Percentiles rank a stretch among this genome's conserved stretches.
Evolutionary conservation across 2,888 invertebrate species (phyloP).

Genomic region (Cerastis leucographa): DNA sequence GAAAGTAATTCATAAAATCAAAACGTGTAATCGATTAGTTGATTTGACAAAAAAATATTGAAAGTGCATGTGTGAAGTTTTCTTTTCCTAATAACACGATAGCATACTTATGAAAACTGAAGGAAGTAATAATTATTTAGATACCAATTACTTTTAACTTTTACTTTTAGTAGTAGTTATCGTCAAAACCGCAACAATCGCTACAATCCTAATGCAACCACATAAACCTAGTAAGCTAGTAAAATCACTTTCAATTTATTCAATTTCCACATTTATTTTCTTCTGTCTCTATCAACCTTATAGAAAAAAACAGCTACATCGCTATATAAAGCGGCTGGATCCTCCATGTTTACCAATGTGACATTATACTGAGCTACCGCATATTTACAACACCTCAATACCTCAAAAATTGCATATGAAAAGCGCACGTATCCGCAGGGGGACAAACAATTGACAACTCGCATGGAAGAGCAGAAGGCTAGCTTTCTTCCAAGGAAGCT

Average conservation of each 20-base stretch:
- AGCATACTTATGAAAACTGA: background rate
- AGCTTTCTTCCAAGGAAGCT: background rate
- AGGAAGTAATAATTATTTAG: no score
- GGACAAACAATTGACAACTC: slow-evolving; percentile 43
- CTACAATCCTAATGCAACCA: background rate
- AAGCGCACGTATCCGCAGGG: slow-evolving; percentile 56
- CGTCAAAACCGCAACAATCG: no score
- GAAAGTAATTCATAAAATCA: background rate
- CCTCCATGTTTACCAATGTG: slow-evolving; percentile 28
- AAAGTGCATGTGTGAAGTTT: background rate
- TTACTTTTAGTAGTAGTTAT: no score
- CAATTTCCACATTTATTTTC: slow-evolving; percentile 4
- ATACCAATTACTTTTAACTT: no score
- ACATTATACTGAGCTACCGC: slow-evolving; percentile 52
- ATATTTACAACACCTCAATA: slow-evolving; percentile 60
- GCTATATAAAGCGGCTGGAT: slow-evolving; percentile 24
- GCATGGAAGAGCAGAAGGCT: slow-evolving; percentile 11
- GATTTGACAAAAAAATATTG: background rate
- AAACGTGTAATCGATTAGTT: background rate
- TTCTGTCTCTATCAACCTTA: slow-evolving; percentile 13
- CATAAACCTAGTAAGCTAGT: background rate
- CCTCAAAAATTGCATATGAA: slow-evolving; percentile 52
- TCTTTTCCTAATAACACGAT: background rate
- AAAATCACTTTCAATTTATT: background rate
- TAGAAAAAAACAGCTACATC: slow-evolving; percentile 29